Base-by-base conservation (phyloP, 2,113 vertebrate species). In the Tachysurus vachellii region DNA sequence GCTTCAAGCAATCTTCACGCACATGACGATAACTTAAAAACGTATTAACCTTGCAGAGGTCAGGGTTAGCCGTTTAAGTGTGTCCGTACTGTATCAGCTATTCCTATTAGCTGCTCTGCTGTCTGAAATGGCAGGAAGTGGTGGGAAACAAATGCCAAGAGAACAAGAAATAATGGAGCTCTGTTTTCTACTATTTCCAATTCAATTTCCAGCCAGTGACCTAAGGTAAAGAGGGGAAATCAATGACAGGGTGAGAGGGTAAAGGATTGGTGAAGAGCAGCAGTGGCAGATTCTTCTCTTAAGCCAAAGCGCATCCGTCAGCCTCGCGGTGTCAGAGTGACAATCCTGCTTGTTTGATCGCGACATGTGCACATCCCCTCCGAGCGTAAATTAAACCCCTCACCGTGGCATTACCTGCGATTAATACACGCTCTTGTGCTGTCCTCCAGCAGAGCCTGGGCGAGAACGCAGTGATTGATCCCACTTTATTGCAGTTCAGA, bases 171-270 rank as follows among this genome's bases (percentile, higher is more conserved):
- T 93, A 93, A 95, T 89, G 92, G 89, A 91, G 85, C 86, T 84
- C 84, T 76, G 89, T 92, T 94, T 93, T 91, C 91, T 89, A 91
- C 92, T 89, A 94, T 93, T 94, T 95, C 92, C 92, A 94, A 93
- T 94, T 95, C 93, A 94, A 94, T 95, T 93, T 95, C 92, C 93
- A 93, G 82, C 68, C 31, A 31, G 89, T 94, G 93, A 95, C 93
- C 94, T 91, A 92, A 89, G 90, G 92, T 91, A 93, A 94, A 66
- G 89, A 91, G 90, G 86, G 92, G 91, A 94, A 95, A 95, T 95
- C 92, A 93, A 93, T 93, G 92, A 89, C 75, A 85, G 89, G 82
- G 76, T 85, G 89, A 86, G 81, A 53, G 89, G 88, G 88, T 92
- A 90, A 94, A 93, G 90, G 88, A 86, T 90, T 91, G 80, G 84